Evolutionary conservation across 2,113 vertebrate species (phyloP).

Genomic region (Lontra canadensis): DNA sequence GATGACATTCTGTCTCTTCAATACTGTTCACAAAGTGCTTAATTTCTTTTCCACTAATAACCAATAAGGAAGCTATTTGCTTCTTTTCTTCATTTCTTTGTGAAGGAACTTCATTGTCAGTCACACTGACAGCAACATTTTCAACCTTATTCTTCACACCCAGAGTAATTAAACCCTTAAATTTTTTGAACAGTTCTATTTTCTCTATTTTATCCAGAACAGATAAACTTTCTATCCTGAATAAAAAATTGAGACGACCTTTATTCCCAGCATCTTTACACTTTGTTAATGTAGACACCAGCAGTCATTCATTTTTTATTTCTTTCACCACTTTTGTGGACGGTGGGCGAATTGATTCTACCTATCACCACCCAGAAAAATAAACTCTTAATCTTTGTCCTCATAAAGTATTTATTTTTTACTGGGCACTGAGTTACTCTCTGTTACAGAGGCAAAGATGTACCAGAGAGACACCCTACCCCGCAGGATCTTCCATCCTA

Average conservation of each 20-base stretch:
- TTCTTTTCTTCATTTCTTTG: background rate
- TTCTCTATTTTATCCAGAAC: background rate
- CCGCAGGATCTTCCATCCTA: background rate
- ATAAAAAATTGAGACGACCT: background rate
- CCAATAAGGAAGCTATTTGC: background rate
- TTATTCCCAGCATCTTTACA: background rate
- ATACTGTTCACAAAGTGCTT: background rate
- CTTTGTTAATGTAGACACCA: background rate
- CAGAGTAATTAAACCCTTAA: background rate
- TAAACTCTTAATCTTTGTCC: background rate
- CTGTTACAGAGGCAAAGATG: background rate
- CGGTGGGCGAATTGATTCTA: background rate
- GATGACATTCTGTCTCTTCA: background rate
- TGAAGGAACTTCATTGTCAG: background rate
- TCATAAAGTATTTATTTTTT: conserved; percentile 11
- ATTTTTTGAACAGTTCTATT: background rate
- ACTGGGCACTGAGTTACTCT: background rate
- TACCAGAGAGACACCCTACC: background rate
- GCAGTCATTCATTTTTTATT: background rate
- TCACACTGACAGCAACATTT: background rate
- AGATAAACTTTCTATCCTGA: background rate
- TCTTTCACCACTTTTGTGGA: background rate
- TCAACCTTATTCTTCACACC: background rate
- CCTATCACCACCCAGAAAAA: background rate
- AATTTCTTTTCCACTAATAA: background rate